Evolutionary conservation across 1,140 invertebrate species (phyloP), one percentile per base, ranked within the genome.

Genomic region (Lineus longissimus): DNA sequence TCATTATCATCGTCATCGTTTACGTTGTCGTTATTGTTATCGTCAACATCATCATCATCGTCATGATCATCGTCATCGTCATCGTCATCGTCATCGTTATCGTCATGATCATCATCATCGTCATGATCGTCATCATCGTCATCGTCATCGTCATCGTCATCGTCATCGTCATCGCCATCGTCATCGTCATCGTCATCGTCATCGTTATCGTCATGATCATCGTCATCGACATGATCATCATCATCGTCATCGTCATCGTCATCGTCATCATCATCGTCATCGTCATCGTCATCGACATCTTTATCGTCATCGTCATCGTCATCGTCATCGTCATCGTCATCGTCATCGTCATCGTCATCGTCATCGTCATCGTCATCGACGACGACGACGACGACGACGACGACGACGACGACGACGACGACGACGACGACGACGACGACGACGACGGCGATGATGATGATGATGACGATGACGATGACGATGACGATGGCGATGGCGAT

Each of bases 191-290:
- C 41, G n/a, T n/a, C 41, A 43, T 43, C 41, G n/a, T n/a, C n/a
- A n/a, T n/a, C n/a, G n/a, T n/a, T n/a, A n/a, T n/a, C n/a, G n/a
- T n/a, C n/a, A n/a, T n/a, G n/a, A n/a, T n/a, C n/a, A n/a, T n/a
- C n/a, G n/a, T n/a, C n/a, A n/a, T n/a, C n/a, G n/a, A n/a, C n/a
- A n/a, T n/a, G n/a, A n/a, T n/a, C n/a, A n/a, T n/a, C n/a, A n/a
- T n/a, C n/a, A n/a, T n/a, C n/a, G n/a, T 43, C 41, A 43, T 57
- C 29, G 33, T 57, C 55, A 27, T 57, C 23, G 33, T 57, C 55
- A 19, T 57, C 55, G 7, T 57, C 55, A 19, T 57, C 55, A 29
- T 57, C 55, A 6, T 27, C 55, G 33, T 57, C 17, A 57, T n/a
- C 55, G 33, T 57, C 40, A 43, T 43, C 40, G n/a, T 43, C 11